Conservation (phyloP, 2,797 vertebrate species). For the Rhinella marina region DNA sequence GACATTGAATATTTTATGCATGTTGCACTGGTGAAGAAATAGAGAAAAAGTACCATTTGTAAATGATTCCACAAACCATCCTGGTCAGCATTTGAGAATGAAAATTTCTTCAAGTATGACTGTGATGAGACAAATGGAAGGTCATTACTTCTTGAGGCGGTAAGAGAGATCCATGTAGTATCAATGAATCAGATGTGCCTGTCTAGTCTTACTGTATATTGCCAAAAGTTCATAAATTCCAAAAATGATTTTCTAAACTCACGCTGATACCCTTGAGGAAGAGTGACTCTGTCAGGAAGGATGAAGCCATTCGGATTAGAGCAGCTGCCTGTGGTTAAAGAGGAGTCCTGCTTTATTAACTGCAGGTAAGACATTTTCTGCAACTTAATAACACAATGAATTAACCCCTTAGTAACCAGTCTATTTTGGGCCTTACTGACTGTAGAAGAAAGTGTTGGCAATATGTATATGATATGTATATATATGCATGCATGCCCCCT, state of each 20-base stretch:
- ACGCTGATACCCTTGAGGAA: slow-evolving; percentile 75
- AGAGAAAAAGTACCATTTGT: slow-evolving; percentile 74
- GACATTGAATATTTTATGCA: slow-evolving; percentile 2
- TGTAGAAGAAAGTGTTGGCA: too few relatives aligned
- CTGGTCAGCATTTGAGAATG: slow-evolving; percentile 77
- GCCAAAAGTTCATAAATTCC: slow-evolving; percentile 55
- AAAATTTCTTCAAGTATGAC: slow-evolving; percentile 77
- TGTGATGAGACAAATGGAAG: slow-evolving; percentile 68
- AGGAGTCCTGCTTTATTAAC: slow-evolving; percentile 6
- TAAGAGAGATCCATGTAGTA: slow-evolving; percentile 31
- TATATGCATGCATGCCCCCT: too few relatives aligned
- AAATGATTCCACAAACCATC: slow-evolving; percentile 80
- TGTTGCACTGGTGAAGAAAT: not conserved
- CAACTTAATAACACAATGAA: not conserved
- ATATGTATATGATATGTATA: too few relatives aligned
- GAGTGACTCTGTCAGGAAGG: slow-evolving; percentile 73
- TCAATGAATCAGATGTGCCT: slow-evolving; percentile 46
- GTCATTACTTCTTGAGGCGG: slow-evolving; percentile 45
- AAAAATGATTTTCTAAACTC: slow-evolving; percentile 67
- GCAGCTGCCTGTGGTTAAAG: slow-evolving; percentile 71
- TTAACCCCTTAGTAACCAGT: not conserved
- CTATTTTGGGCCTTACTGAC: too few relatives aligned
- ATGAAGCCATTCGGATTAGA: slow-evolving; percentile 74
- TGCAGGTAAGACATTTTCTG: not conserved
- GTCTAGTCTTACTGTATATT: slow-evolving; percentile 22